phyloP scores from a whole-genome alignment of 2,113 vertebrate species.

The Phyllostomus discolor region DNA sequence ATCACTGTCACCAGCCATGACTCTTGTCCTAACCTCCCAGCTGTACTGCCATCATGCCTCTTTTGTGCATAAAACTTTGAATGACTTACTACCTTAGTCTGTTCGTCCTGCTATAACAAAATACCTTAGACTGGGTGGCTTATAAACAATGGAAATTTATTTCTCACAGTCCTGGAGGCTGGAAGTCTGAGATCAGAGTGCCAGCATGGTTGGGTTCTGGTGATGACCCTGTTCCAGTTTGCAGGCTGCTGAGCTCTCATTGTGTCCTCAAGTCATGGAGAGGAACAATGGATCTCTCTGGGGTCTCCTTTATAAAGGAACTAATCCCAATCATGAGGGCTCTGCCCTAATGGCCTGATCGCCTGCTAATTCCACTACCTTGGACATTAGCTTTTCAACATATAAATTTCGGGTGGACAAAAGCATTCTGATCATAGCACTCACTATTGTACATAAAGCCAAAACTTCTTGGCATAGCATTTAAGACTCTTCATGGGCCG shows the following conservation, averaged over 20 bases:
- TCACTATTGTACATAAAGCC: background rate
- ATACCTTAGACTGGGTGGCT: background rate
- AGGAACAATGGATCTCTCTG: background rate
- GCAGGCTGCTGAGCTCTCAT: background rate
- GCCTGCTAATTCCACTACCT: background rate
- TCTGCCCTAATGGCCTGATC: background rate
- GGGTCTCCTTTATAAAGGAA: background rate
- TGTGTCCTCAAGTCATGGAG: background rate
- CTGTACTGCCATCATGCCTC: background rate
- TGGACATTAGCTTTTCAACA: background rate
- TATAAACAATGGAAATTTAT: background rate
- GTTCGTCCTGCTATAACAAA: background rate
- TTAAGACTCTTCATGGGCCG: background rate
- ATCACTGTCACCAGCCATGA: background rate
- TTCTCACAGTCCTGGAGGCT: background rate
- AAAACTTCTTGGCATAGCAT: background rate
- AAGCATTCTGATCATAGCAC: background rate
- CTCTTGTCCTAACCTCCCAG: constrained; percentile 3
- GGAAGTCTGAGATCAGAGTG: background rate
- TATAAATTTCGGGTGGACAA: background rate
- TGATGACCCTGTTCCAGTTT: background rate
- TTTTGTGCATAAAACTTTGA: background rate
- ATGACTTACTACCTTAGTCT: background rate
- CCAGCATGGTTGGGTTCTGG: background rate
- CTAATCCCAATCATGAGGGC: background rate